Evolutionary conservation across 1,140 invertebrate genomes (phyloP).

Genomic region (Sminthurinus signatus): DNA sequence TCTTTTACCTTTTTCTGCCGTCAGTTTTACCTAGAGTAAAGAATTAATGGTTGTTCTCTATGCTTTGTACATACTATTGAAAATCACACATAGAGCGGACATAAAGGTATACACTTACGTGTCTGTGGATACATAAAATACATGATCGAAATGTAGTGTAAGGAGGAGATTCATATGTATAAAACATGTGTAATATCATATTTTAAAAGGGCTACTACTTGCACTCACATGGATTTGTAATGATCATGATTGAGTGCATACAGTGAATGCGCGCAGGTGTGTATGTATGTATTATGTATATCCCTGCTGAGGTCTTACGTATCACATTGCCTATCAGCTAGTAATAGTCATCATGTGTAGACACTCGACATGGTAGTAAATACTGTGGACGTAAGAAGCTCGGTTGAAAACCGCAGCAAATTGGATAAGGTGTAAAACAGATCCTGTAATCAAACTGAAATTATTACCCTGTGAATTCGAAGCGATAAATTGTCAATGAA

Average conservation of each 20-base stretch:
- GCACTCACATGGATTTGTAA: background rate
- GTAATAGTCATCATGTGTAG: background rate
- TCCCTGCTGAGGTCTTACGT: background rate
- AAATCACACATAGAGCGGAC: too few species aligned
- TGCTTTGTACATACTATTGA: too few species aligned
- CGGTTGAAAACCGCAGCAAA: conserved; percentile 11
- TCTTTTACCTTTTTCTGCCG: too few species aligned
- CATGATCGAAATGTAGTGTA: too few species aligned
- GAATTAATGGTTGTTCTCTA: too few species aligned
- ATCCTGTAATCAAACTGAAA: conserved; percentile 24
- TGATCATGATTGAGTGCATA: background rate
- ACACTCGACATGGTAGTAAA: background rate
- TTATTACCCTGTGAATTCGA: conserved; percentile 18
- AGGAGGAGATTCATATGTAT: too few species aligned
- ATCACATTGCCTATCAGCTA: too few species aligned
- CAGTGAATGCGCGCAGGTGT: background rate
- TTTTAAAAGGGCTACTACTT: too few species aligned
- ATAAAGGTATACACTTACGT: too few species aligned
- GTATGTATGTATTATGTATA: background rate
- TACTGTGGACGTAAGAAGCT: background rate
- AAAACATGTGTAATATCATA: too few species aligned
- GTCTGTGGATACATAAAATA: too few species aligned
- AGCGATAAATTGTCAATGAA: conserved; percentile 14
- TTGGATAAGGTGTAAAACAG: conserved; percentile 22
- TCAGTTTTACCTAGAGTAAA: too few species aligned